Base-by-base conservation (phyloP, 2,113 vertebrate species). In the Stictonetta naevosa region DNA sequence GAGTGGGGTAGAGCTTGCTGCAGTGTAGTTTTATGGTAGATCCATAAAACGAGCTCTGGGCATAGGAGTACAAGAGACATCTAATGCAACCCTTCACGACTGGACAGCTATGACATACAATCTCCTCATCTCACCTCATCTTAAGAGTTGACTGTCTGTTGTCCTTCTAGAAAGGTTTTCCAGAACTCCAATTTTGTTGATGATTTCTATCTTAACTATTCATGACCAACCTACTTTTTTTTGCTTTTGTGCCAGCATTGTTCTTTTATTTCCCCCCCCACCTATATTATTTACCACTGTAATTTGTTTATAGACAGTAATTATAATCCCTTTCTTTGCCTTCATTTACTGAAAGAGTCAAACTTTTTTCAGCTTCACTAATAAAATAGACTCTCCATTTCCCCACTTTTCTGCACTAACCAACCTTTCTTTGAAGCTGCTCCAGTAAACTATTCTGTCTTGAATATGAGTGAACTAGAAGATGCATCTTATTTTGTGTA, bases 401-500 rank as follows among this genome's bases (percentile, higher is more conserved):
- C 83, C 52, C 64, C 33, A 79, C 25, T 85, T 31, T 75, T 89
- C 86, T 91, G 29, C 44, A 15, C n/a, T 83, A 94, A 89, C 71
- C 77, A 94, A 89, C 71, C 89, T 93, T 90, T 85, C 95, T 97
- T 96, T 97, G 96, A 97, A 97, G 93, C 71, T 83, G 71, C 46
- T 86, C 82, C 92, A 94, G 82, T 83, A 94, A 95, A 96, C 71
- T 44, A 80, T 63, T 42, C 71, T 88, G 40, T 56, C 69, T 79
- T 90, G 84, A 88, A 80, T 69, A 91, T 17, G 50, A 34, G 91
- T 85, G 90, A 96, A 84, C 50, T 89, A 79, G 62, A 94, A 95
- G 91, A 93, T 95, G 60, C 53, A 92, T 95, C 86, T 93, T 97
- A 96, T 96, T 96, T 96, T 93, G 84, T 95, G 64, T 95, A 95